Evolutionary conservation across 1,140 invertebrate genomes (phyloP), one percentile per base, ranked within the genome.

Genomic region (Conus betulinus): DNA sequence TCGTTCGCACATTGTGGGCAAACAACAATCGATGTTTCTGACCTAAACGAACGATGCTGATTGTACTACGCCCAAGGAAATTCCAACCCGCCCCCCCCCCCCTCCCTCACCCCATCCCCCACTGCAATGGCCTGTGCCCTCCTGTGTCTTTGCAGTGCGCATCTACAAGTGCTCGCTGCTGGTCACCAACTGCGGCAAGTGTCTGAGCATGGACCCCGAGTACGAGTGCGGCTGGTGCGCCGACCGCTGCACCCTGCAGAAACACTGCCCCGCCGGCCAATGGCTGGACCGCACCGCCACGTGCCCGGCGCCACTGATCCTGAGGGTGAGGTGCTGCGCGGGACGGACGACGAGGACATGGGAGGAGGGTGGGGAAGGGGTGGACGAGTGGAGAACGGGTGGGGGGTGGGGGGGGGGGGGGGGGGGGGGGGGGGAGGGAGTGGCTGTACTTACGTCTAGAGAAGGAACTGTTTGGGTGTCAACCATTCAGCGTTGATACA

Each of bases 151-250:
- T 90, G 27, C 91, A 95, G 94, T 95, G 3, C 90, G 91, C 13
- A 93, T 95, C 78, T 95, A 93, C 91, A 95, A 95, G 89, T 95
- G 94, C 88, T 89, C 88, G 13, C 88, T 91, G 23, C 93, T 95
- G 93, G 94, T 94, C 63, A 92, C 91, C 27, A 94, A 94, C 90
- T 95, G 94, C 89, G 94, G 94, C 25, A 91, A 93, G 86, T 95
- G 94, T 88, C 90, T 95, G 15, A 93, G 91, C 55, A 91, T 94
- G 90, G 94, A 94, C 71, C 25, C 92, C 0, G 93, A 93, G 84
- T 94, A 94, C 81, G 91, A 94, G 51, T 95, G 94, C 93, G 94
- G 94, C 27, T 95, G 94, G 94, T 95, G 94, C 88, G 85, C 86
- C 6, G 87, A 85, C 23, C 83, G 57, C 15, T 94, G 93, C 79